Evolutionary conservation across 2,797 vertebrate species (phyloP).

Genomic region (Semaprochilodus insignis): DNA sequence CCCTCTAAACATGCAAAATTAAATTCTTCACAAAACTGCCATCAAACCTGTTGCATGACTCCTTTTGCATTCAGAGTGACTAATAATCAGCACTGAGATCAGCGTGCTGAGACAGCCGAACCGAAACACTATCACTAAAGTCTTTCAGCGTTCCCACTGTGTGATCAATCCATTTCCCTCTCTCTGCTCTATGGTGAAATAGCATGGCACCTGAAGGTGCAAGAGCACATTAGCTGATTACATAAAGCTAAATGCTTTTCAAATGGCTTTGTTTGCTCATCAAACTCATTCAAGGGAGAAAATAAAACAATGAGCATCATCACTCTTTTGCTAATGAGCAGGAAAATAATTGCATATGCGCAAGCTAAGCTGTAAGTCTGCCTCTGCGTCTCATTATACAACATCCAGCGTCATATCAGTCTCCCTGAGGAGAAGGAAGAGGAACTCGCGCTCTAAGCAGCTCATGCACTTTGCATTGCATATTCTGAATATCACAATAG

Average conservation of each 20-base stretch:
- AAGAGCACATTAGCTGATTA: slow-evolving; percentile 41
- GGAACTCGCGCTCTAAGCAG: neutral
- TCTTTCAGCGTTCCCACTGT: slow-evolving; percentile 56
- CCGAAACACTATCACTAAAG: slow-evolving; percentile 51
- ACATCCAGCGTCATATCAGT: neutral
- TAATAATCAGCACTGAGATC: neutral
- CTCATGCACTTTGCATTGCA: neutral
- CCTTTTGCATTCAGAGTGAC: slow-evolving; percentile 13
- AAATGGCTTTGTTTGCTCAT: slow-evolving; percentile 27
- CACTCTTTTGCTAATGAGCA: slow-evolving; percentile 15
- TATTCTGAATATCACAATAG: slow-evolving; percentile 18
- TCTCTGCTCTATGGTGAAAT: slow-evolving; percentile 46
- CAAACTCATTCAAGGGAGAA: slow-evolving; percentile 9
- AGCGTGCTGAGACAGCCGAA: slow-evolving; percentile 9
- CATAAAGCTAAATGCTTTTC: slow-evolving; percentile 17
- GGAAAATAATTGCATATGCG: slow-evolving; percentile 7
- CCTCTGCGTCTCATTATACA: neutral
- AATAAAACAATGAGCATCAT: slow-evolving; percentile 27
- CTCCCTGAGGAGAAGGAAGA: neutral
- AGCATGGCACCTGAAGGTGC: slow-evolving; percentile 54
- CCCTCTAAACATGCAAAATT: neutral
- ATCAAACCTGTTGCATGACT: neutral
- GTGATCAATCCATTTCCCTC: slow-evolving; percentile 20
- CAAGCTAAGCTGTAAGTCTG: neutral
- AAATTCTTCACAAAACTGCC: neutral